phyloP scores from a whole-genome alignment of 2,797 vertebrate species.

The Karalla daura region DNA sequence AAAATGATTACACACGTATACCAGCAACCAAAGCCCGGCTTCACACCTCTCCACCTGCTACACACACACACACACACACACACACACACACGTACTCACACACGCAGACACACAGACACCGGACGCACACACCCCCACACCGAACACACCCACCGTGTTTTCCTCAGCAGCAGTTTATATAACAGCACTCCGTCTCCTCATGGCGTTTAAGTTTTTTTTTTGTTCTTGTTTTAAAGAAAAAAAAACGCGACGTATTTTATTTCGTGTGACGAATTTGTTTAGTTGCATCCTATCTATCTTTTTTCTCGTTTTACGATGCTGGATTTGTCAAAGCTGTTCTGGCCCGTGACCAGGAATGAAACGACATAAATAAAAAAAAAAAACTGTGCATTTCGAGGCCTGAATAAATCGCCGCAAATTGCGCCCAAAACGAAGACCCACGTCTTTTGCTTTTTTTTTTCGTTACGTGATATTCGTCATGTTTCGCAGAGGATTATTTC shows the following conservation, averaged over 20 bases:
- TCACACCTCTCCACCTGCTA: conserved; percentile 5
- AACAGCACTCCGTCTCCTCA: conserved; percentile 21
- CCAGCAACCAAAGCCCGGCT: background rate
- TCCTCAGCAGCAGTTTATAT: conserved; percentile 39
- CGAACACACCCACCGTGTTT: conserved; percentile 38
- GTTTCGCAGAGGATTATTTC: too few species aligned
- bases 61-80: conserved; percentile 9
- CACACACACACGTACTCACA: background rate
- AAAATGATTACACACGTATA: conserved; percentile 5
- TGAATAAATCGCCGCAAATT: background rate
- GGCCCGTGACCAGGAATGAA: background rate
- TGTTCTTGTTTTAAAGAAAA: background rate
- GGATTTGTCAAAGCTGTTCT: background rate
- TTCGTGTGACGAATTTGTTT: too few species aligned
- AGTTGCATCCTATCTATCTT: too few species aligned
- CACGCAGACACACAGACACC: background rate
- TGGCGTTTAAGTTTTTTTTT: background rate
- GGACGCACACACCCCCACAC: conserved; percentile 2
- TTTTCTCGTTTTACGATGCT: background rate
- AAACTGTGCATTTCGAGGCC: background rate
- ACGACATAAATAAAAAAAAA: background rate
- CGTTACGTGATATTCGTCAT: too few species aligned
- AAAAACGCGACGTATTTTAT: too few species aligned
- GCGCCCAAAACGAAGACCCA: background rate
- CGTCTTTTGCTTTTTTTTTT: background rate